Evolutionary conservation across 37 sponge, comb jelly and placozoan genomes (phyloP), one percentile per base, ranked within the genome.

Genomic region (Haliclona indistincta): DNA sequence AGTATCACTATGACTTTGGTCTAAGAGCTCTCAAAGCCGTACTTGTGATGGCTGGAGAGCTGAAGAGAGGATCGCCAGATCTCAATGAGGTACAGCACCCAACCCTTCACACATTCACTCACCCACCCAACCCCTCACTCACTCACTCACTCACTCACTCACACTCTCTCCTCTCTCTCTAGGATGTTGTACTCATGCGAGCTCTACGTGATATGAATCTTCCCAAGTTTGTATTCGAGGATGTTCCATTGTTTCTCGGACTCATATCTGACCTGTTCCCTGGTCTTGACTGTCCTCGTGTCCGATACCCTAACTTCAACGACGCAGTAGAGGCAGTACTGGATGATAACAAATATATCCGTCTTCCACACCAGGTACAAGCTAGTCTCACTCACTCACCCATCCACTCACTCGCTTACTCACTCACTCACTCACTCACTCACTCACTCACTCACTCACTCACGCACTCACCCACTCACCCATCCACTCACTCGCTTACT

Each of bases 191-290:
- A 40, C 78, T 98, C 45, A 98, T 98, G 99, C 81, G 99, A 62
- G 99, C 99, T 33, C 91, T 98, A 10, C 93, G 99, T 43, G 99
- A 98, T 75, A 98, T 98, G 99, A 98, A 98, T 71, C 71, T 98
- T n/a, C 99, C 99, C 43, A 98, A 98, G 86, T 98, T 98, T 88
- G 91, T 98, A 34, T 98, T 95, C 79, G 99, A 98, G 74, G 99
- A 98, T 77, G 96, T 95, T 37, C 99, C 99, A 20, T 92, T 98
- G 6, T 98, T 98, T 73, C 86, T 95, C 43, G 99, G 99, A 20
- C 87, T 98, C 28, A 98, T 98, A 63, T 88, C 85, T 17, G 99
- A 98, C 80, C 89, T 98, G 70, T 98, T 98, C 63, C 99, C 99
- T 43, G 99, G 99, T 3, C 77, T 98, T 73, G 99, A 98, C 78